Base-by-base conservation (phyloP, 2,113 vertebrate genomes). In the Nothocercus julius region DNA sequence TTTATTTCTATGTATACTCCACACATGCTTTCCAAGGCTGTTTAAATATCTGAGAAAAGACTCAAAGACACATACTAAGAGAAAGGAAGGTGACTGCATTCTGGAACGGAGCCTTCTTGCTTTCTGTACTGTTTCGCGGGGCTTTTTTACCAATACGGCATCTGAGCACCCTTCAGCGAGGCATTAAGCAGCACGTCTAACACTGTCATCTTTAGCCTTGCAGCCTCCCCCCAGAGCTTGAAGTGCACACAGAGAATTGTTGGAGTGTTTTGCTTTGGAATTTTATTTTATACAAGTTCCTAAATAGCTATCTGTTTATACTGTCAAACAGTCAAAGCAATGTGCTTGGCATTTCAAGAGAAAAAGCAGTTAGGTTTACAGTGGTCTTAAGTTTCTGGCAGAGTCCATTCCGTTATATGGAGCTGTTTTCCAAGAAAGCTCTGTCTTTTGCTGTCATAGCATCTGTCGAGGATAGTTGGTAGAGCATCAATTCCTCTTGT, bases 281-380 rank as follows among this genome's bases (percentile, higher is more conserved):
- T 87, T 91, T 89, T 89, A 44, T 69, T 89, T 89, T 82, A 58
- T 80, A 53, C 72, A 82, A 80, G 44, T 73, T 96, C 80, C 67
- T 82, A 69, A 89, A 83, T 74, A 93, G 72, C 54, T 83, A 17
- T 76, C 63, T 85, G 70, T 87, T 95, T 85, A 67, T 91, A 73
- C 36, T 87, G 45, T 59, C 30, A 85, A 51, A 61, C 32, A 5
- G 62, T 62, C 70, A 87, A 80, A 93, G 54, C 44, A 69, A 58
- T 1, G 8, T 6, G 3, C 62, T 61, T 89, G 74, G 70, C 84
- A 80, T 66, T 80, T 89, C 17, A 75, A 85, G 59, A 85, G n/a
- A 67, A 76, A 85, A 85, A 87, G 62, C 84, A 66, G 49, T 34
- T 53, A 91, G 40, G 40, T 82, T 89, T 87, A 72, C 56, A 86